Base-by-base conservation (phyloP, 1,140 invertebrate species). In the Drosophila orosa region DNA sequence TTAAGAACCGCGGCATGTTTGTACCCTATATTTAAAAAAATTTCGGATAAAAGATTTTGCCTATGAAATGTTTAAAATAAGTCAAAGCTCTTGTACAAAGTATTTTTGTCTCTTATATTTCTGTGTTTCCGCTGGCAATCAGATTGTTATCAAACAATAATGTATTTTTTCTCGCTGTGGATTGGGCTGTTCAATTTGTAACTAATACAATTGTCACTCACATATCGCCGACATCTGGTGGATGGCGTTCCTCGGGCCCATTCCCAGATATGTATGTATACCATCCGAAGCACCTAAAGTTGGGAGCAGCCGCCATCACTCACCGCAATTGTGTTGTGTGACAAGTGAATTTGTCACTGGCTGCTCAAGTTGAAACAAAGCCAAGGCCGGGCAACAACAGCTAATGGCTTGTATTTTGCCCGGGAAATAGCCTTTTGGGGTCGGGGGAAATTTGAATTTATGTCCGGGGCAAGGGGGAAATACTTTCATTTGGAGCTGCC, bases 161-260 rank as follows among this genome's bases (percentile, higher is more conserved):
- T 6, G 24, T n/a, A 13, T 22, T 56, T 47, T 45, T 19, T 29
- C 10, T 66, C 17, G 19, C 33, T 55, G 47, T 66, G 56, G 27
- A 39, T 50, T 42, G 61, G 48, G 24, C 22, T 42, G 66, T 83
- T 89, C 76, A 89, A 89, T 80, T 87, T 74, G 84, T 73, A 58
- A 67, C 83, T 89, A 87, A 87, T 87, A 89, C 76, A 77, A 87
- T 87, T 86, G 83, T 83, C 83, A 86, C 83, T 83, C 72, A 65
- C 58, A 83, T 83, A 82, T 66, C 59, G 66, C 44, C 62, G 60
- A 83, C 80, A 89, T 87, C 79, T 89, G 79, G 56, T 63, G 69
- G 81, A 47, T 66, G 39, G 56, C 74, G 29, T 66, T 63, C 56
- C 27, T 27, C 19, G 25, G 29, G 12, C 39, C 22, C 27, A 48